These are phyloP conservation scores for Mirza zaza DNA, from an alignment of 2,113 vertebrate genomes.

Conservation along the genomic window DNA sequence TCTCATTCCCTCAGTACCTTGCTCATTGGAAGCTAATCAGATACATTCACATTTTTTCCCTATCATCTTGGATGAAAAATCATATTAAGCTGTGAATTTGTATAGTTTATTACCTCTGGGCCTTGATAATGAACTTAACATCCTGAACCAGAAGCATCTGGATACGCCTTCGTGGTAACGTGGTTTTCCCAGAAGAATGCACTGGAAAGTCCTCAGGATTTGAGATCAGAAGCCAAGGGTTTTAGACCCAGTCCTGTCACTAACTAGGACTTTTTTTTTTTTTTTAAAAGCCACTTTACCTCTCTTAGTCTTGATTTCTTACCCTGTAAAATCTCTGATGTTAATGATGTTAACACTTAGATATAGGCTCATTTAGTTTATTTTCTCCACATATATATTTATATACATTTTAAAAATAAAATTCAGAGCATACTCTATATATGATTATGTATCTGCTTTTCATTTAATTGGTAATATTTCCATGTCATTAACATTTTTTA, in stretches of 20 bases:
- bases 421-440: not conserved
- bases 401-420: not conserved
- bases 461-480: not conserved
- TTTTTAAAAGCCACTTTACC: not conserved
- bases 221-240: not conserved
- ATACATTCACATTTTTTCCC: not conserved
- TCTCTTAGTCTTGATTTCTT: not conserved
- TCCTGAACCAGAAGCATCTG: not conserved
- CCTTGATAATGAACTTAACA: not conserved
- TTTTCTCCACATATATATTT: not conserved
- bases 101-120: not conserved
- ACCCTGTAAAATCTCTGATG: not conserved
- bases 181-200: not conserved
- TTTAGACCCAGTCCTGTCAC: not conserved
- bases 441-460: not conserved
- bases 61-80: not conserved
- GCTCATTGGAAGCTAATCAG: not conserved
- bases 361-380: not conserved
- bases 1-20: not conserved
- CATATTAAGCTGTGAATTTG: not conserved
- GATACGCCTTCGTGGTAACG: not conserved
- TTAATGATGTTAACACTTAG: conserved; percentile 27
- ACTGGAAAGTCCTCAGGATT: conserved; percentile 29
- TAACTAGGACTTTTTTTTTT: conserved; percentile 14
- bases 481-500: conserved; percentile 9